phyloP scores from a whole-genome alignment of 2,113 vertebrate genomes.

The Eolophus roseicapilla region DNA sequence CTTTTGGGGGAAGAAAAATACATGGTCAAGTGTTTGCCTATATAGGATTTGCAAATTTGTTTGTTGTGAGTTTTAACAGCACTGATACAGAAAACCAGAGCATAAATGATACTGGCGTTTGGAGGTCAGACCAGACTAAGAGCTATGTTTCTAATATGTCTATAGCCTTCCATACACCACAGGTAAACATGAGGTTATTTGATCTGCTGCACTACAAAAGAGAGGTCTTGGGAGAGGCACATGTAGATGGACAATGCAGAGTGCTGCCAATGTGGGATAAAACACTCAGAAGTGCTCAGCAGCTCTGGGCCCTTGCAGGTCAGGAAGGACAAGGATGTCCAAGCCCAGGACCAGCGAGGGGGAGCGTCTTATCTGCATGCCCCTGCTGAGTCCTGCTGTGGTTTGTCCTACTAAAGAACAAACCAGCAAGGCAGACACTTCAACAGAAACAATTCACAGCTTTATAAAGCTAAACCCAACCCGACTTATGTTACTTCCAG shows the following conservation, averaged over 20 bases:
- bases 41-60: background rate
- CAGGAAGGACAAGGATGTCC: background rate
- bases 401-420: background rate
- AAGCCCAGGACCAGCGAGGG: background rate
- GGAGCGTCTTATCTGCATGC: accelerated
- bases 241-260: background rate
- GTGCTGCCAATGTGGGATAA: accelerated
- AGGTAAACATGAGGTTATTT: background rate
- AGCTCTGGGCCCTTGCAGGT: background rate
- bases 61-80: background rate
- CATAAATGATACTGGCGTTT: accelerated
- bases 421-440: background rate
- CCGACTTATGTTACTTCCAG: background rate
- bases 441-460: background rate
- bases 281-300: background rate
- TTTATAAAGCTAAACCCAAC: background rate
- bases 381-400: background rate
- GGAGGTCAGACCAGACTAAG: background rate
- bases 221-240: background rate
- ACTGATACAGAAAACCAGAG: background rate
- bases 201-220: background rate
- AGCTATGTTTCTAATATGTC: background rate
- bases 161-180: background rate
- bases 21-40: background rate
- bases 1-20: background rate